Percentiles rank a stretch among this genome's conserved stretches.
Evolutionary conservation across 2,888 invertebrate species (phyloP).

Genomic region (Lamellibrachia columna): DNA sequence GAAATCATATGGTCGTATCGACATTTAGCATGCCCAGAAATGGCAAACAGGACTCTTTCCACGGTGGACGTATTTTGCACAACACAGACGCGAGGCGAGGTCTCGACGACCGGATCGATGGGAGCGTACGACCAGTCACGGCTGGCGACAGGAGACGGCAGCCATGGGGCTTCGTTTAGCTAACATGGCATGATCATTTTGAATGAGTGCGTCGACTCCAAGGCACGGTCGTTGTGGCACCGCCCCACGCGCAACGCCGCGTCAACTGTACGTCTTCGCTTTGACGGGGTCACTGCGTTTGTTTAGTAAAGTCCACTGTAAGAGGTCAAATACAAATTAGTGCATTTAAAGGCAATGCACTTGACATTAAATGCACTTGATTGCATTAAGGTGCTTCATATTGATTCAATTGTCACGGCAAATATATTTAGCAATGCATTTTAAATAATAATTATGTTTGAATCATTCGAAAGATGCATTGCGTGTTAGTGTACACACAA

Average conservation of each 20-base stretch:
- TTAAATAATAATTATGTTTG: no score
- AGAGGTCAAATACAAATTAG: no score
- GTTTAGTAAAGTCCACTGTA: no score
- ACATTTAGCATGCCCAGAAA: neutral
- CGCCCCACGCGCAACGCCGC: neutral
- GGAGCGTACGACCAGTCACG: neutral
- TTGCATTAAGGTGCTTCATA: no score
- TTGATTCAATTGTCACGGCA: no score
- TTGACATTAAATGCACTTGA: no score
- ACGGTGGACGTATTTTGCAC: neutral
- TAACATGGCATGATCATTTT: neutral
- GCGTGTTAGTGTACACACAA: no score
- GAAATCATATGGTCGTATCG: neutral
- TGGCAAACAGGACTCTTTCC: neutral
- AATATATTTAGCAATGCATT: no score
- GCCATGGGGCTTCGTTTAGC: neutral
- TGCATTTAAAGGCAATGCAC: no score
- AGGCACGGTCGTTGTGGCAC: neutral
- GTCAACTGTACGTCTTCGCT: neutral
- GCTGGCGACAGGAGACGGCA: neutral
- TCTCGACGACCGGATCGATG: neutral
- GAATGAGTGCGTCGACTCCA: neutral
- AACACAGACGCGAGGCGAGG: neutral
- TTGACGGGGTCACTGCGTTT: no score
- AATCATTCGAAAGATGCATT: no score